phyloP scores from a whole-genome alignment of 2,113 vertebrate species.

The Gambusia affinis region DNA sequence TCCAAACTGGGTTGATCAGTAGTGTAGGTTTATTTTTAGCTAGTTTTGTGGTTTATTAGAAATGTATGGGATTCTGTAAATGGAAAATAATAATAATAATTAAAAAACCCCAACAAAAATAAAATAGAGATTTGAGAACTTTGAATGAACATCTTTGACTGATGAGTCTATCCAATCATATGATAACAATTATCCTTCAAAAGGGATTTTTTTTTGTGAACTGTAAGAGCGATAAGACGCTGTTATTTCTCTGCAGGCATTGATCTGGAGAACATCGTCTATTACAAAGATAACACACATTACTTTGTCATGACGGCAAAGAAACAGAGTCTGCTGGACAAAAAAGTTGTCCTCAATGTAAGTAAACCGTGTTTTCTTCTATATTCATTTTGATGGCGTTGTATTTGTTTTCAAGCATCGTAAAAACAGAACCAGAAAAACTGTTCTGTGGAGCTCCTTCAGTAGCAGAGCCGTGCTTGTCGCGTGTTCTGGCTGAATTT shows the following conservation, averaged over 20 bases:
- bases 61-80: neutral
- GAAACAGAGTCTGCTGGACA: slow-evolving; percentile 96
- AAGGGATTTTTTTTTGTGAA: neutral
- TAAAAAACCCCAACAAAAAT: neutral
- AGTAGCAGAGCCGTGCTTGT: too few species aligned
- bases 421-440: too few species aligned
- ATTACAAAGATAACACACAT: slow-evolving; percentile 97
- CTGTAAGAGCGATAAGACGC: neutral
- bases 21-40: neutral
- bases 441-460: too few species aligned
- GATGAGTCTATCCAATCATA: neutral
- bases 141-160: neutral
- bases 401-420: neutral
- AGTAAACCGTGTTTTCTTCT: slow-evolving; percentile 44
- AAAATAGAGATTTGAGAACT: neutral
- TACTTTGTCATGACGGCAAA: slow-evolving; percentile 99
- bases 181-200: neutral
- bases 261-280: slow-evolving; percentile 98
- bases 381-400: neutral
- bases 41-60: neutral
- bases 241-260: slow-evolving; percentile 81
- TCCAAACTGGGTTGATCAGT: neutral
- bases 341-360: slow-evolving; percentile 94
- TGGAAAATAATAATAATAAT: neutral
- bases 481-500: too few species aligned